Percentiles rank a stretch among this genome's conserved stretches.
These are phyloP conservation scores for Xylocampa areola DNA, from an alignment of 2,888 invertebrate genomes.

Conservation along the genomic window DNA sequence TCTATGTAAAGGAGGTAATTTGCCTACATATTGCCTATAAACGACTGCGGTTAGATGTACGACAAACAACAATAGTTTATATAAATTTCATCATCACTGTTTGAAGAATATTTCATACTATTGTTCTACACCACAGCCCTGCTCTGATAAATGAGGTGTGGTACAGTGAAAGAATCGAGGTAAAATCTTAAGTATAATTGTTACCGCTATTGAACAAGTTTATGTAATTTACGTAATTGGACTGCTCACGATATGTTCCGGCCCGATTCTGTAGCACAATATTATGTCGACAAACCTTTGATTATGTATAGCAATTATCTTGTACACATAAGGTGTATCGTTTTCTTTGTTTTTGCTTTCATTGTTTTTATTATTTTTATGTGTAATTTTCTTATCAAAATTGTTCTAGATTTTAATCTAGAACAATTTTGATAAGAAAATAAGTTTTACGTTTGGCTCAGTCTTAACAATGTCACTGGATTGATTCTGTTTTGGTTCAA, in stretches of 20 bases:
- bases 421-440: conserved; percentile 11
- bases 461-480: too few species aligned
- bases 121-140: conserved; percentile 23
- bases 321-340: conserved; percentile 22
- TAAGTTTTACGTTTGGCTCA: too few species aligned
- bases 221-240: conserved; percentile 62
- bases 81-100: conserved; percentile 16
- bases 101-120: conserved; percentile 16
- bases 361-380: conserved; percentile 41
- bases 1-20: conserved; percentile 18
- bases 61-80: conserved; percentile 15
- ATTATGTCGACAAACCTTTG: conserved; percentile 48
- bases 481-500: too few species aligned
- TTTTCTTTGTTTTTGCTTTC: conserved; percentile 43
- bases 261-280: conserved; percentile 69
- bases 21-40: conserved; percentile 14
- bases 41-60: conserved; percentile 15
- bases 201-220: conserved; percentile 59
- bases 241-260: conserved; percentile 73
- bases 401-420: conserved; percentile 9
- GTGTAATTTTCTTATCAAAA: conserved; percentile 17
- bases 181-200: conserved; percentile 43
- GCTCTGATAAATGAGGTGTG: conserved; percentile 29
- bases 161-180: conserved; percentile 17
- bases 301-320: conserved; percentile 35